Evolutionary conservation across 2,888 invertebrate genomes (phyloP), one percentile per base, ranked within the genome.

Genomic region (Xanthia togata): DNA sequence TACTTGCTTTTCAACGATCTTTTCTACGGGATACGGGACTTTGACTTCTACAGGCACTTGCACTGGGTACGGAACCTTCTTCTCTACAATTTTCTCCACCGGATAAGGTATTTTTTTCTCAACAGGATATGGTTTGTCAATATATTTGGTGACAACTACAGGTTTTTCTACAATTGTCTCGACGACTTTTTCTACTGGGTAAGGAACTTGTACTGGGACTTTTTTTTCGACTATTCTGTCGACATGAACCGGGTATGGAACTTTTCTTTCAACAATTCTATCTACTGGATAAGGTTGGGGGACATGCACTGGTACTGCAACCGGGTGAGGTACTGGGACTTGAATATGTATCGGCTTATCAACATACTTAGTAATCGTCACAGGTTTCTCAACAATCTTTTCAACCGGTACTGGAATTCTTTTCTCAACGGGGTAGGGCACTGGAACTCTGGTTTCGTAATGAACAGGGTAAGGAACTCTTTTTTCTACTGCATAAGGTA

Each of bases 111-210:
- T 94, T 76, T 92, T 90, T 74, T 96, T 96, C 84, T 97, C 97
- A 0, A 97, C 94, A 0, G 96, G 95, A 76, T 96, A 96, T 0
- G 97, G 97, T 87, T 94, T 95, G 63, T 95, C 94, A 1, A 95
- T 85, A 69, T 95, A 95, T 82, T 95, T 95, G 0, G 95, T 95
- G 0, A 97, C 94, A 1, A 96, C 93, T 0, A 97, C 96, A 1
- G 97, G 97, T 84, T 97, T 97, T 87, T 98, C 97, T 0, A 98
- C 96, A 53, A 97, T 93, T 87, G 94, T 96, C 70, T 96, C 96
- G 0, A 96, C 94, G 4, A 94, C 87, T 80, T 93, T 97, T 80
- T 97, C 96, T 1, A 97, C 96, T 1, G 96, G 96, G 72, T 96
- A 95, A 0, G 97, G 96, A 0, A 97, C 93, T 84, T 94, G 92